These are phyloP conservation scores for Amphipyra tragopoginis DNA, from an alignment of 2,888 invertebrate species.

Conservation along the genomic window DNA sequence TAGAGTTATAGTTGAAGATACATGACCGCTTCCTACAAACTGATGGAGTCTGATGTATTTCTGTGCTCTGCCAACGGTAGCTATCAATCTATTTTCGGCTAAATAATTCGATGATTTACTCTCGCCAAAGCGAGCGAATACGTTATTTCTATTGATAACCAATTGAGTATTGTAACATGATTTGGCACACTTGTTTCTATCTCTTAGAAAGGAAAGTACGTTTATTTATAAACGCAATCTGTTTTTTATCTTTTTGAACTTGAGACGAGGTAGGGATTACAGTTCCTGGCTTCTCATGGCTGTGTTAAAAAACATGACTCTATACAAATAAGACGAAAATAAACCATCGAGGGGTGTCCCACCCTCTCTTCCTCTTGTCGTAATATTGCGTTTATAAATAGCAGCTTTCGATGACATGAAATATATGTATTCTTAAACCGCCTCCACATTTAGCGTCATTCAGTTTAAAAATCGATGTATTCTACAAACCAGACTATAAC, in stretches of 20 bases:
- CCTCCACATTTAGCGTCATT: neutral
- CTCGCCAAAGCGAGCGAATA: constrained; percentile 36
- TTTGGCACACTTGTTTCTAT: constrained; percentile 42
- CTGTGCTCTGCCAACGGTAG: constrained; percentile 44
- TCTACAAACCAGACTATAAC: neutral
- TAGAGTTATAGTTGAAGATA: constrained; percentile 23
- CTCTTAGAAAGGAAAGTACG: constrained; percentile 22
- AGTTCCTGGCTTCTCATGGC: neutral
- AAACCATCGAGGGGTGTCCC: constrained; percentile 12
- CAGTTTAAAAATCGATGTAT: neutral
- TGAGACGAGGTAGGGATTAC: constrained; percentile 2
- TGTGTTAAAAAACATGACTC: constrained; percentile 30
- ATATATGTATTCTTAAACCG: constrained; percentile 4
- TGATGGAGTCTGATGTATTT: constrained; percentile 50
- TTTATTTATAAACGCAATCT: constrained; percentile 26
- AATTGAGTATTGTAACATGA: constrained; percentile 47
- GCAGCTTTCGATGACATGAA: constrained; percentile 10
- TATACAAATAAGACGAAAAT: constrained; percentile 23
- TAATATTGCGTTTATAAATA: constrained; percentile 26
- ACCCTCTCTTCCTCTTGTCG: constrained; percentile 12
- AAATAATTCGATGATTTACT: constrained; percentile 42
- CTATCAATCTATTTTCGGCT: constrained; percentile 50
- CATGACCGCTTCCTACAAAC: constrained; percentile 49
- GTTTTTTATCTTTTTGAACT: constrained; percentile 11
- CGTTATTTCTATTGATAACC: constrained; percentile 48